Percentiles rank a stretch among this genome's conserved stretches.
These are phyloP conservation scores for Ciconia boyciana DNA, from an alignment of 2,113 vertebrate genomes.

Conservation along the genomic window DNA sequence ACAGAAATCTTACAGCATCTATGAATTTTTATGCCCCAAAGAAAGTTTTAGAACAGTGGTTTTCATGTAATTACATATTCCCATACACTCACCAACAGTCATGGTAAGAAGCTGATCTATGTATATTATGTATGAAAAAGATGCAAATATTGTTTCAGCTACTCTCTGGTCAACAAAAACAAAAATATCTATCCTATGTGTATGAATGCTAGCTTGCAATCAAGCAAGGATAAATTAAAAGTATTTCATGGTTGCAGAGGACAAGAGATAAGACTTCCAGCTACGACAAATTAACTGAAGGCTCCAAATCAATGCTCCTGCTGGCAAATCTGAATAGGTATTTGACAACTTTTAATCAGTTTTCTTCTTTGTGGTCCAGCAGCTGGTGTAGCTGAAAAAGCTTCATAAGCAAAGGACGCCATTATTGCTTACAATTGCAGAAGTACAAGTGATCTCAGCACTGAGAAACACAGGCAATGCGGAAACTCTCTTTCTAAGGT, in stretches of 20 bases:
- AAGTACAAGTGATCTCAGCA: not conserved
- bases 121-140: not conserved
- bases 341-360: not conserved
- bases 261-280: not conserved
- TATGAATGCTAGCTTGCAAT: not conserved
- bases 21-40: not conserved
- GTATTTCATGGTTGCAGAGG: not conserved
- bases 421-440: not conserved
- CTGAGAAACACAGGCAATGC: not conserved
- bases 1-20: not conserved
- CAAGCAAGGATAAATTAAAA: not conserved
- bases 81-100: not conserved
- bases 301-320: not conserved
- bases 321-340: not conserved
- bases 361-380: not conserved
- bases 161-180: not conserved
- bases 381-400: not conserved
- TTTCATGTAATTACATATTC: not conserved
- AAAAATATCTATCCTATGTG: not conserved
- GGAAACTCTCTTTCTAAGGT: not conserved
- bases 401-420: not conserved
- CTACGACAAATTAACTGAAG: not conserved
- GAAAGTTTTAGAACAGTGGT: not conserved
- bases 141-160: not conserved
- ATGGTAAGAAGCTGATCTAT: not conserved